Percentiles rank a stretch among this genome's conserved stretches.
Evolutionary conservation across 2,113 vertebrate species (phyloP).

Genomic region (Glaucomys volans): DNA sequence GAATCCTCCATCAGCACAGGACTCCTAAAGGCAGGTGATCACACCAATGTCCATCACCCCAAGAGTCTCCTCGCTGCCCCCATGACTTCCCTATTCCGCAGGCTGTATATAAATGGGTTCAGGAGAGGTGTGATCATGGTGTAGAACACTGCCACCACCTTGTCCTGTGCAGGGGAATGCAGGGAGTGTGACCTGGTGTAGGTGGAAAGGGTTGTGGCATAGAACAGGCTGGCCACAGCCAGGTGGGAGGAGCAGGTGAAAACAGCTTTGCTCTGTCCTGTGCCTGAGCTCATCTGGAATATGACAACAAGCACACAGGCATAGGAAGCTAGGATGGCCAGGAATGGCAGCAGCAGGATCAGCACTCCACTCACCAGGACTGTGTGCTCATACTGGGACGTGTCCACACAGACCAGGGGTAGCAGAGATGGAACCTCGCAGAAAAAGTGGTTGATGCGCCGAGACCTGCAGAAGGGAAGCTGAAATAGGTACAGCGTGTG

Average conservation of each 20-base stretch:
- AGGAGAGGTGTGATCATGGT: not conserved
- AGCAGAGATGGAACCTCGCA: conserved; percentile 46
- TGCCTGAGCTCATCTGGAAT: not conserved
- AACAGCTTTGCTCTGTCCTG: not conserved
- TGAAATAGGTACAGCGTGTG: not conserved
- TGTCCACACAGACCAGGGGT: not conserved
- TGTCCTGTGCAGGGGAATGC: not conserved
- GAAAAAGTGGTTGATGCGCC: not conserved
- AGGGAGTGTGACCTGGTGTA: not conserved
- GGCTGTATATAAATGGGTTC: conserved; percentile 46
- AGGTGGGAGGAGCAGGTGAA: conserved; percentile 56
- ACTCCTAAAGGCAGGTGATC: not conserved
- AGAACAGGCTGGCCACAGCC: conserved; percentile 3
- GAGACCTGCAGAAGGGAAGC: conserved; percentile 9
- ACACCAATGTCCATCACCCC: not conserved
- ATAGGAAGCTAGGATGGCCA: conserved; percentile 37
- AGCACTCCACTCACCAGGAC: not conserved
- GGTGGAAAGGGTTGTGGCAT: not conserved
- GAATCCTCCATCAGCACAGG: not conserved
- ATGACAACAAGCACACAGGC: conserved; percentile 28
- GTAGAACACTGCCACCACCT: not conserved
- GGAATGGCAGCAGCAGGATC: conserved; percentile 28
- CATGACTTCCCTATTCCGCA: conserved; percentile 33
- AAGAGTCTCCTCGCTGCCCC: not conserved
- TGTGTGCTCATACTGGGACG: conserved; percentile 1